These are phyloP conservation scores for Drosophila eugracilis DNA, from an alignment of 1,140 invertebrate genomes.

Conservation along the genomic window DNA sequence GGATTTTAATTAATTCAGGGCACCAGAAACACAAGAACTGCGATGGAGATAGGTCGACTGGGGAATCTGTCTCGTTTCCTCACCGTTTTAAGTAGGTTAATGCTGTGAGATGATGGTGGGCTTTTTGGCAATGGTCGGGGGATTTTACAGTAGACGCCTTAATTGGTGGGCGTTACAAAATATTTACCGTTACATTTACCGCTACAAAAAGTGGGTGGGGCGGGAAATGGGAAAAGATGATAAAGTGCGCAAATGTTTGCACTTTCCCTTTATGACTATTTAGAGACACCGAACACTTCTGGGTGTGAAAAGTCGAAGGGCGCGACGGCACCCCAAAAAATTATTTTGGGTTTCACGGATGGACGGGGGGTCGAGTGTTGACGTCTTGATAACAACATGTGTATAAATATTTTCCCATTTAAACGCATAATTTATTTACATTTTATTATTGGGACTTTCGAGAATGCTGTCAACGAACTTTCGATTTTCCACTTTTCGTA, in stretches of 20 bases:
- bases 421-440: slow-evolving; percentile 42
- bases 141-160: slow-evolving; percentile 48
- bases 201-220: background rate
- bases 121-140: background rate
- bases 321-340: slow-evolving; percentile 12
- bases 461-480: slow-evolving; percentile 15
- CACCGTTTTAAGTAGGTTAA: slow-evolving; percentile 68
- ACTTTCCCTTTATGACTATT: slow-evolving; percentile 81
- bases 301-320: slow-evolving; percentile 37
- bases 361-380: slow-evolving; percentile 49
- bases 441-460: background rate
- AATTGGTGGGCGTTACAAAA: slow-evolving; percentile 80
- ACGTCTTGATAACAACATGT: slow-evolving; percentile 67
- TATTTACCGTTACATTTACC: slow-evolving; percentile 71
- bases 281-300: slow-evolving; percentile 56
- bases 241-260: slow-evolving; percentile 82
- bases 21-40: slow-evolving; percentile 29
- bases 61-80: slow-evolving; percentile 34
- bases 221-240: slow-evolving; percentile 75
- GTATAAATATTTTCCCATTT: slow-evolving; percentile 49
- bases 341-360: slow-evolving; percentile 21
- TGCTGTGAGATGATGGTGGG: slow-evolving; percentile 25
- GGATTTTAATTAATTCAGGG: slow-evolving; percentile 82
- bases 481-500: slow-evolving; percentile 1
- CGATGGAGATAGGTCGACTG: slow-evolving; percentile 4